These are phyloP conservation scores for Streptopelia turtur DNA, from an alignment of 2,797 vertebrate genomes.

Conservation along the genomic window DNA sequence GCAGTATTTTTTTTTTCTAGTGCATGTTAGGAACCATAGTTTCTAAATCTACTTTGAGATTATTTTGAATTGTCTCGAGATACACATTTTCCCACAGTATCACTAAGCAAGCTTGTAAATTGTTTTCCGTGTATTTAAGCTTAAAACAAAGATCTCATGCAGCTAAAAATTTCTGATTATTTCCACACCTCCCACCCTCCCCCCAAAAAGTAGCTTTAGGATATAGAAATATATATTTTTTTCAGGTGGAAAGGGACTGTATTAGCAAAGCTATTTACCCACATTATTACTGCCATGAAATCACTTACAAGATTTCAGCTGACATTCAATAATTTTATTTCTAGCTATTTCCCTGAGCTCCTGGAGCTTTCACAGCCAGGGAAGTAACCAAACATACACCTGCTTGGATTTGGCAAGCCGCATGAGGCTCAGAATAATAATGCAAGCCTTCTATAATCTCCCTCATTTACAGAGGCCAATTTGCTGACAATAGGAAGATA, in stretches of 20 bases:
- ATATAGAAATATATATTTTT: not conserved
- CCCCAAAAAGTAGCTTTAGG: not conserved
- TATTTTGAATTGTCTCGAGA: slow-evolving; percentile 15
- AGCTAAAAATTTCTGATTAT: not conserved
- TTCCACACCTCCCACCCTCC: not conserved
- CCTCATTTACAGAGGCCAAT: not conserved
- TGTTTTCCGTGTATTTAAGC: not conserved
- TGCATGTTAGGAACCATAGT: not conserved
- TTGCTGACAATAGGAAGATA: not conserved
- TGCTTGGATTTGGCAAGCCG: slow-evolving; percentile 34
- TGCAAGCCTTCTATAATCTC: not conserved
- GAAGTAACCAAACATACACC: slow-evolving; percentile 27
- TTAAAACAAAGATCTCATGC: not conserved
- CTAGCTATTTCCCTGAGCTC: slow-evolving; percentile 19
- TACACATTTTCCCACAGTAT: not conserved
- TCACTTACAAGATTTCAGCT: slow-evolving; percentile 18
- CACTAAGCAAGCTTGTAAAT: slow-evolving; percentile 18
- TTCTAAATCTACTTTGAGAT: slow-evolving; percentile 32
- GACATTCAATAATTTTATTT: slow-evolving; percentile 38
- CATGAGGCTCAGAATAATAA: not conserved
- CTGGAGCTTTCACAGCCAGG: not conserved
- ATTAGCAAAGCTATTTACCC: not conserved
- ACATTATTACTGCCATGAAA: not conserved
- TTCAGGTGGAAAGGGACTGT: not conserved
- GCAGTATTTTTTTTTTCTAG: not conserved